Evolutionary conservation across 2,113 vertebrate genomes (phyloP).

Genomic region (Nothocercus julius): DNA sequence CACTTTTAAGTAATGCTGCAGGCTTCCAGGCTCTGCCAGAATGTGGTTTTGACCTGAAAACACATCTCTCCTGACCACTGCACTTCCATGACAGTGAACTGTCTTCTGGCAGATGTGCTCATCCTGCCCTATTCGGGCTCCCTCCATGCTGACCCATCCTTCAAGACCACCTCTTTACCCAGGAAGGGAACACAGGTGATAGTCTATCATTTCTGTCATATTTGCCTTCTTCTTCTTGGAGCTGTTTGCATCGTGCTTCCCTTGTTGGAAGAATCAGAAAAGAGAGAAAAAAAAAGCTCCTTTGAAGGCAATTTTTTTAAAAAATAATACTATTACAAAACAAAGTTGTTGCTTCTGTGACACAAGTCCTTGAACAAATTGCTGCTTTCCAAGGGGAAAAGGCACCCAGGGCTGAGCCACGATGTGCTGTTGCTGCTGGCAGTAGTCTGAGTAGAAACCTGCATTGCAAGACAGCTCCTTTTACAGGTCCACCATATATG

Average conservation of each 20-base stretch:
- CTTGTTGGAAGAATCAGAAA: not conserved
- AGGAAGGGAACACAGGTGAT: rapidly evolving
- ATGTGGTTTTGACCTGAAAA: not conserved
- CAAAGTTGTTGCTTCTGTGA: not conserved
- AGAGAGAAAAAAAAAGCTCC: not conserved
- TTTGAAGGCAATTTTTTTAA: not conserved
- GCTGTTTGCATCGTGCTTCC: not conserved
- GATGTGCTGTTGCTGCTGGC: not conserved
- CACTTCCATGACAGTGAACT: not conserved
- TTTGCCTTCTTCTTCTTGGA: not conserved
- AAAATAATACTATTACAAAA: not conserved
- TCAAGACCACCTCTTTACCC: rapidly evolving
- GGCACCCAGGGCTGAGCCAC: not conserved
- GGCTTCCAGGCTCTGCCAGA: not conserved
- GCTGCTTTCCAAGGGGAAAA: not conserved
- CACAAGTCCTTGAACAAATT: not conserved
- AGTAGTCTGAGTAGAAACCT: not conserved
- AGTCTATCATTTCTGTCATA: not conserved
- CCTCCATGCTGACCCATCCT: not conserved
- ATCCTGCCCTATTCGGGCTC: not conserved
- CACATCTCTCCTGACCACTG: not conserved
- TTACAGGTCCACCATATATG: not conserved
- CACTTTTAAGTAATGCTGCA: not conserved
- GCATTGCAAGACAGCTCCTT: not conserved
- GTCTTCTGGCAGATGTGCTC: not conserved